These are phyloP conservation scores for Agrotis segetum DNA, from an alignment of 2,888 invertebrate species.

Conservation along the genomic window DNA sequence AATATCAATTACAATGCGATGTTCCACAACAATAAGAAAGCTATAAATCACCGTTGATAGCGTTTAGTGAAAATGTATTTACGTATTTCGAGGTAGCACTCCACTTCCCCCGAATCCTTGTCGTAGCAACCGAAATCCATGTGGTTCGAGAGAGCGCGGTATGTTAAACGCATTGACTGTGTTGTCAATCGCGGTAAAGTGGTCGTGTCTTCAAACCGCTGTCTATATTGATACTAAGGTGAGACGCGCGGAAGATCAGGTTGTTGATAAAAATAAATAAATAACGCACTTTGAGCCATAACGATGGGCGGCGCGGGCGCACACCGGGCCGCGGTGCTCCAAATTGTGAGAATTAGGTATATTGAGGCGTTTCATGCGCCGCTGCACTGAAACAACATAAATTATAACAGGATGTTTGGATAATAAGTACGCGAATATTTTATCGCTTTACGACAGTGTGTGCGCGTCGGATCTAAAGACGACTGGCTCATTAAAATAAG, in stretches of 20 bases:
- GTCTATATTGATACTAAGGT: conserved; percentile 86
- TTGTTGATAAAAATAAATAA: conserved; percentile 85
- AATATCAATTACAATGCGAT: conserved; percentile 90
- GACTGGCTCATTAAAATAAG: conserved; percentile 55
- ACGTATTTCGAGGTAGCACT: conserved; percentile 93
- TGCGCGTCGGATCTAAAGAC: conserved; percentile 45
- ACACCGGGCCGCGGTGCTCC: conserved; percentile 80
- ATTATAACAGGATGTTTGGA: conserved; percentile 85
- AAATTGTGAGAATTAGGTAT: conserved; percentile 82
- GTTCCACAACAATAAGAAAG: conserved; percentile 85
- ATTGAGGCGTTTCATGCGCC: conserved; percentile 73
- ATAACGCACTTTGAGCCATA: conserved; percentile 89
- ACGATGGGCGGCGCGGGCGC: conserved; percentile 82
- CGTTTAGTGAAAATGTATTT: conserved; percentile 88
- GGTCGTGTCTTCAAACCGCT: conserved; percentile 84
- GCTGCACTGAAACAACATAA: conserved; percentile 69
- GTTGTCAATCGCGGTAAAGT: conserved; percentile 76
- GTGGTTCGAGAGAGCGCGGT: conserved; percentile 74
- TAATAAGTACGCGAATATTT: conserved; percentile 77
- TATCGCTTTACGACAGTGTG: conserved; percentile 67
- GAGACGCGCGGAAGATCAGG: conserved; percentile 79
- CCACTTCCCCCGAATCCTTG: conserved; percentile 93
- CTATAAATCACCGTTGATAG: conserved; percentile 80
- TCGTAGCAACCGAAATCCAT: conserved; percentile 93
- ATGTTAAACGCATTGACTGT: conserved; percentile 79